Evolutionary conservation across 2,888 invertebrate species (phyloP), one percentile per base, ranked within the genome.

Genomic region (Tenthredo distinguenda): DNA sequence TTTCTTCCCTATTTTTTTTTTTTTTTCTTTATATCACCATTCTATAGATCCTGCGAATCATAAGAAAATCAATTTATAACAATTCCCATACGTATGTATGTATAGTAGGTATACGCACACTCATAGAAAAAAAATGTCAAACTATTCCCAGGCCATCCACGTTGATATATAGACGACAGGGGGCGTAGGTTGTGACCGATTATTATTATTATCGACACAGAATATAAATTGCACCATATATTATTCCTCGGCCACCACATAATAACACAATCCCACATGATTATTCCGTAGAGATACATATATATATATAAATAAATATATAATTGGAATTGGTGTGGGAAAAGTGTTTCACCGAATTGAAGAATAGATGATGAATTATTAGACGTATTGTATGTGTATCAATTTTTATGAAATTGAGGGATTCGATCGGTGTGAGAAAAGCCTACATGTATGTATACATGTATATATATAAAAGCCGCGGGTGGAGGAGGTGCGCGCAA

Each of bases 171-270:
- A 10, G 43, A 21, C 10, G n/a, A 43, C 26, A 74, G 47, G 26
- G 76, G 21, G 18, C 71, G 71, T 71, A 74, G 18, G 26, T 40
- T 18, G 74, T 40, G 74, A 21, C 62, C 62, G 62, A 62, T 62
- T 62, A 62, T 26, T 50, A 50, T 10, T 58, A 50, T 10, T 58
- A 58, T 58, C 18, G 58, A 58, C 21, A 21, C 21, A 21, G 58
- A 58, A 58, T 58, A 58, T n/a, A 58, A 58, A 58, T 58, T 58
- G 6, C 21, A 18, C n/a, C 6, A 58, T 47, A 12, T 58, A n/a
- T 7, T 58, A n/a, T 58, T n/a, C 4, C 4, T 58, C 58, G 58
- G n/a, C 9, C n/a, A 58, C 7, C n/a, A 9, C 21, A 21, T 2
- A 18, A 18, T n/a, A 2, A 55, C 55, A 7, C 40, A 43, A 43